phyloP scores from a whole-genome alignment of 1,140 invertebrate genomes.

The Halesus radiatus region DNA sequence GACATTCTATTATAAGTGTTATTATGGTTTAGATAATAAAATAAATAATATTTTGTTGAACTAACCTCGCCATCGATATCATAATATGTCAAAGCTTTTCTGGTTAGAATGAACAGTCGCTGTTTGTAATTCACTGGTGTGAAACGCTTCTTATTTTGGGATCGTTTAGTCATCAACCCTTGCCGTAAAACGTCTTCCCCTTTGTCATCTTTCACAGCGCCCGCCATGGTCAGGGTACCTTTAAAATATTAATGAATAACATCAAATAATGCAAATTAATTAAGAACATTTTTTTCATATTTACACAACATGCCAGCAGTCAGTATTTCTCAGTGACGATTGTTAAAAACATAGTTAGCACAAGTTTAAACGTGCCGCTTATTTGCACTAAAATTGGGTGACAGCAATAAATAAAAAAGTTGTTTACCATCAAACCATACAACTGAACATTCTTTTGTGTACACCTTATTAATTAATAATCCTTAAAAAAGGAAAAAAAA shows the following conservation, averaged over 20 bases:
- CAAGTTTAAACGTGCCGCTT: constrained; percentile 35
- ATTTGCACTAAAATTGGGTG: not conserved
- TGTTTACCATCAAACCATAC: constrained; percentile 29
- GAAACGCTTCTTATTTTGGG: constrained; percentile 89
- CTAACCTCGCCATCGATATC: constrained; percentile 83
- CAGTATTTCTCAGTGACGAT: constrained; percentile 2
- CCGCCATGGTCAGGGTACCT: constrained; percentile 56
- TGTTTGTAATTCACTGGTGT: constrained; percentile 88
- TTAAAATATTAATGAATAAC: constrained; percentile 14
- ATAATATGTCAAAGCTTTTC: constrained; percentile 82
- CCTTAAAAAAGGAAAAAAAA: constrained; percentile 23
- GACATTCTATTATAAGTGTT: too few relatives aligned
- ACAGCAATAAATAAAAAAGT: not conserved
- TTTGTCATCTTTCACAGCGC: constrained; percentile 67
- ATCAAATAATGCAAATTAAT: constrained; percentile 9
- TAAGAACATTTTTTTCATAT: not conserved
- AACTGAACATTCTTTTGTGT: constrained; percentile 8
- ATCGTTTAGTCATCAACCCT: constrained; percentile 88
- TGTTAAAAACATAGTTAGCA: constrained; percentile 27
- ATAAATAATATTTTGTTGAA: not conserved
- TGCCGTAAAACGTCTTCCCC: constrained; percentile 71
- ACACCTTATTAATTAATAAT: not conserved
- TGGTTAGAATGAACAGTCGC: constrained; percentile 86
- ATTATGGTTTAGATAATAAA: not conserved
- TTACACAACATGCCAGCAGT: constrained; percentile 21